These are phyloP conservation scores for Marasmarcha lunaedactyla DNA, from an alignment of 2,888 invertebrate species.

Conservation along the genomic window DNA sequence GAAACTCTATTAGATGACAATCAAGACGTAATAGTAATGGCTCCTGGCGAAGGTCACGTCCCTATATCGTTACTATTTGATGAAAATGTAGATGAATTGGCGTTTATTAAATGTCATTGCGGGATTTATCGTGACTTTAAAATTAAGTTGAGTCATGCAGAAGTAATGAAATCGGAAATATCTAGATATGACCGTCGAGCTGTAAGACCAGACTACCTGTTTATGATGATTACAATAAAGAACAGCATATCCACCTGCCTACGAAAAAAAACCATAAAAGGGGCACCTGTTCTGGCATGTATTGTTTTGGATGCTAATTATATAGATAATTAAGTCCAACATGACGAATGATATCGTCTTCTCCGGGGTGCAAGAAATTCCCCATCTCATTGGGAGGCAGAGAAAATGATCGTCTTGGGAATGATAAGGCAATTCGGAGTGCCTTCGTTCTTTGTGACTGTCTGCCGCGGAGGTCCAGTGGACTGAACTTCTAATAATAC, in stretches of 20 bases:
- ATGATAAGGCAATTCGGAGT: constrained; percentile 12
- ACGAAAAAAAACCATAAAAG: constrained; percentile 15
- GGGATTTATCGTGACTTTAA: constrained; percentile 13
- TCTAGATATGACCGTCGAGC: constrained; percentile 14
- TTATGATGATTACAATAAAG: constrained; percentile 10
- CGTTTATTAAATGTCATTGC: constrained; percentile 14
- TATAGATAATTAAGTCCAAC: constrained; percentile 13
- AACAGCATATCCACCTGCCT: constrained; percentile 14
- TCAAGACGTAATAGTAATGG: constrained; percentile 13
- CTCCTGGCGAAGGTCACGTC: constrained; percentile 15
- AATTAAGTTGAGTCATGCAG: constrained; percentile 12
- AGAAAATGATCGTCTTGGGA: constrained; percentile 15
- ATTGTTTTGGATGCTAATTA: constrained; percentile 13
- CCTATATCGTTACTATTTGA: constrained; percentile 15
- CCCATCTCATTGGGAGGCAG: constrained; percentile 19
- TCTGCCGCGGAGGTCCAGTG: constrained; percentile 9
- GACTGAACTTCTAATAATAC: constrained; percentile 14
- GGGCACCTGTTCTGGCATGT: constrained; percentile 11
- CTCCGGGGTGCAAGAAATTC: constrained; percentile 15
- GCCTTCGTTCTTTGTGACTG: constrained; percentile 6
- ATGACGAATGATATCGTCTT: constrained; percentile 12
- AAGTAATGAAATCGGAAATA: constrained; percentile 16
- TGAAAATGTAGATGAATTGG: constrained; percentile 13
- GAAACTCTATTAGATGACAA: constrained; percentile 16
- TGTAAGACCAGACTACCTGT: constrained; percentile 16